A percentile compares a stretch with the other conserved stretches of the same genome.
phyloP scores from a whole-genome alignment of 1,140 invertebrate species.

The Drosophila lacteicornis region DNA sequence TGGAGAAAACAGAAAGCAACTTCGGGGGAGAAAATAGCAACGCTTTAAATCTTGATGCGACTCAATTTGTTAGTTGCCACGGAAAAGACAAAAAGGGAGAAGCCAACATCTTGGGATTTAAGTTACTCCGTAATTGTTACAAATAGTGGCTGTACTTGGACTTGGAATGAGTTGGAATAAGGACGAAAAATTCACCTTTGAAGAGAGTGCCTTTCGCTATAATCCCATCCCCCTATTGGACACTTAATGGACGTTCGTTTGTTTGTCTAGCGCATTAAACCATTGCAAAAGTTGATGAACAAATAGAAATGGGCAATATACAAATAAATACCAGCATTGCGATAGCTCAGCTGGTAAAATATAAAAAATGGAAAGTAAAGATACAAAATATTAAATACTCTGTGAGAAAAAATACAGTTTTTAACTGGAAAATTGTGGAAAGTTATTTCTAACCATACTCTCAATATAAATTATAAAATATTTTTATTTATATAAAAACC shows the following conservation, averaged over 20 bases:
- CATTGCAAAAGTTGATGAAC: conserved; percentile 50
- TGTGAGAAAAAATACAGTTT: neutral
- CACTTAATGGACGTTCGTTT: conserved; percentile 57
- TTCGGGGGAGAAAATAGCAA: conserved; percentile 61
- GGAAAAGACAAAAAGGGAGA: conserved; percentile 20
- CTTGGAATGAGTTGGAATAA: neutral
- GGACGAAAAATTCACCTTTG: conserved; percentile 16
- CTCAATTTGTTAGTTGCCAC: conserved; percentile 69
- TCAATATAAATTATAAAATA: neutral
- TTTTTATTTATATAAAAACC: neutral
- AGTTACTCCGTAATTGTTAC: conserved; percentile 56
- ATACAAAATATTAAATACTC: neutral
- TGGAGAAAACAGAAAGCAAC: conserved; percentile 9
- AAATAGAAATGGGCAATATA: conserved; percentile 59
- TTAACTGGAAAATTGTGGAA: neutral
- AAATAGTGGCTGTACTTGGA: conserved; percentile 45
- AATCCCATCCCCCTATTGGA: conserved; percentile 1
- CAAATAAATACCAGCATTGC: conserved; percentile 58
- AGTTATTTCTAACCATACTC: accelerated
- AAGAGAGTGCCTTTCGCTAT: neutral
- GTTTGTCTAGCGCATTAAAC: conserved; percentile 52
- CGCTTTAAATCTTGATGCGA: conserved; percentile 68
- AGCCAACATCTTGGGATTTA: conserved; percentile 35
- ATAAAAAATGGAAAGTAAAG: conserved; percentile 3
- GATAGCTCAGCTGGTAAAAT: conserved; percentile 20